These are phyloP conservation scores for Nycticryphes semicollaris DNA, from an alignment of 2,113 vertebrate genomes.

Conservation along the genomic window DNA sequence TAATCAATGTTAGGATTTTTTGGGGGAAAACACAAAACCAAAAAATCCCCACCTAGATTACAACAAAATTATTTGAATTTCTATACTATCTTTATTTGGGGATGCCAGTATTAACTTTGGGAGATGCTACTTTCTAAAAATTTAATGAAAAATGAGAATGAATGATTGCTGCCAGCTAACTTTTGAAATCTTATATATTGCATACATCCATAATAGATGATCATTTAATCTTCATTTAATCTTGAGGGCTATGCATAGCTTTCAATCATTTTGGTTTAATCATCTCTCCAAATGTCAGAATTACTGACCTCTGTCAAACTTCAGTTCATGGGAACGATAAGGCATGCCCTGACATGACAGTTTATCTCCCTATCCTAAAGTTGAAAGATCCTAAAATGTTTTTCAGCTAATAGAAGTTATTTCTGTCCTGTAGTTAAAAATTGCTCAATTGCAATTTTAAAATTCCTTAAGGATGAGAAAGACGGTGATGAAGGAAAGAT, in stretches of 20 bases:
- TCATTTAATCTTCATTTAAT: slow-evolving; percentile 37
- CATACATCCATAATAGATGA: background rate
- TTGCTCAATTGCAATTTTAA: slow-evolving; percentile 26
- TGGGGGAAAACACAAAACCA: background rate
- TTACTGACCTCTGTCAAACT: background rate
- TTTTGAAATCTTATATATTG: slow-evolving; percentile 3
- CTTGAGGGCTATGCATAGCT: background rate
- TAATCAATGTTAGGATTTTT: background rate
- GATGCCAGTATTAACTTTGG: background rate
- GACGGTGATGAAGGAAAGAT: slow-evolving; percentile 26
- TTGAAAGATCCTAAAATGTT: slow-evolving; percentile 31
- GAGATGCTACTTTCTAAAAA: background rate
- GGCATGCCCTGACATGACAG: background rate
- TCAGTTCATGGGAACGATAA: background rate
- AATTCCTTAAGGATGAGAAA: slow-evolving; percentile 49
- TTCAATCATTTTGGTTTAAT: slow-evolving; percentile 28
- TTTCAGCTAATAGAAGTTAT: slow-evolving; percentile 35
- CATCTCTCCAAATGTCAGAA: slow-evolving; percentile 14
- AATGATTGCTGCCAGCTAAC: slow-evolving; percentile 19
- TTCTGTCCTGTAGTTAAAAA: slow-evolving; percentile 43
- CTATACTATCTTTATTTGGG: background rate
- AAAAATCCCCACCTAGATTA: background rate
- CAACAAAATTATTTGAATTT: background rate
- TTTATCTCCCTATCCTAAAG: slow-evolving; percentile 13
- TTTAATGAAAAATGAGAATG: background rate